Base-by-base conservation (phyloP, 2,113 vertebrate genomes). In the Ceuthmochares aereus region DNA sequence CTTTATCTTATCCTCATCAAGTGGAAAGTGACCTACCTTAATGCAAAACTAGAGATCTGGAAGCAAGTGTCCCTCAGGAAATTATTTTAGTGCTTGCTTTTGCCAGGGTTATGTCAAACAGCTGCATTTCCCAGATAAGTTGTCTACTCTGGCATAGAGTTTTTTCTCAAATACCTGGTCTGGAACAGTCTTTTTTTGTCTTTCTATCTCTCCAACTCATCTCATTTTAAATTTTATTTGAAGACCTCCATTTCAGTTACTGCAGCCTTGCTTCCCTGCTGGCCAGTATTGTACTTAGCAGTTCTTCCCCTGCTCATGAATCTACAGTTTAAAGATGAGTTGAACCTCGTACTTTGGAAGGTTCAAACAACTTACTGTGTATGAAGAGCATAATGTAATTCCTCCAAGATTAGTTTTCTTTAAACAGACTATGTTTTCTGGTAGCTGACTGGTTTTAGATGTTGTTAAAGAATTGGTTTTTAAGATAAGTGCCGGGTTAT, bases 101-200 rank as follows among this genome's bases (percentile, higher is more conserved):
- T 89, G n/a, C 66, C 49, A 66, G 37, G 51, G 54, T 83, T 93
- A 26, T 95, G 78, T 93, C 95, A 94, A 85, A 69, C 90, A 93
- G 78, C 87, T 94, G 89, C 51, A 43, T 76, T 93, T 25, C 45
- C 56, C 70, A 85, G 90, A 90, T 95, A 96, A 93, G 54, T 91
- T 93, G 43, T 83, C 81, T 76, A 2, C 66, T 69, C 49, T 76
- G 42, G 55, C 56, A 72, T 69, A 56, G 23, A 56, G 9, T 43
- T 91, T 93, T 87, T 87, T 80, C 87, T 90, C 74, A 93, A 59
- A 87, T 94, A 49, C 23, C 29, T 30, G 55, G 54, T 83, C 81
- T 83, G 58, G 22, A 91, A 30, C 10, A 83, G 58, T 36, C 69
- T 75, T 92, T 68, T 84, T 77, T 54, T 81, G 76, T 75, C 23